phyloP scores from a whole-genome alignment of 2,888 invertebrate species.

The Selenia dentaria region DNA sequence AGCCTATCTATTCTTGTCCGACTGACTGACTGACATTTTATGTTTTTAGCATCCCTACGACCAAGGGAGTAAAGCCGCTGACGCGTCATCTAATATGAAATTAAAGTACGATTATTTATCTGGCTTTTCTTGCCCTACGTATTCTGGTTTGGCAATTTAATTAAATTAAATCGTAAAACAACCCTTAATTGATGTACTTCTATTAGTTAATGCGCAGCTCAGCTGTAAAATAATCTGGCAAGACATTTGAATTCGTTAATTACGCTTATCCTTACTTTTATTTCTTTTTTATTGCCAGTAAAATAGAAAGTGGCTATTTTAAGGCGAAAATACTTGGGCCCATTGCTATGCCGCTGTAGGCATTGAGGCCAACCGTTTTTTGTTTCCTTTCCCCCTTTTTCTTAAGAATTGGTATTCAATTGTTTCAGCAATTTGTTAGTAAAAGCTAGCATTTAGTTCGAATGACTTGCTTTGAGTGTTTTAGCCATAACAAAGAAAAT shows the following conservation, averaged over 20 bases:
- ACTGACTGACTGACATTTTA: no score
- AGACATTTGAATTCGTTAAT: slow-evolving; percentile 33
- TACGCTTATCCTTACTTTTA: slow-evolving; percentile 32
- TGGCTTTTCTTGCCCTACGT: no score
- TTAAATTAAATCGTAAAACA: slow-evolving; percentile 23
- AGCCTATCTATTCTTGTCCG: no score
- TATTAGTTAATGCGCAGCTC: slow-evolving; percentile 24
- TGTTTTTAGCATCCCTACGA: no score
- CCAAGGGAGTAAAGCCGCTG: no score
- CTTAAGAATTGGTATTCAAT: slow-evolving; percentile 13
- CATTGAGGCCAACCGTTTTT: slow-evolving; percentile 12
- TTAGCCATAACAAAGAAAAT: slow-evolving; percentile 1
- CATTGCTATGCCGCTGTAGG: slow-evolving; percentile 4
- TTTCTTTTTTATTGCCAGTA: slow-evolving; percentile 32
- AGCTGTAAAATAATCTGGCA: slow-evolving; percentile 27
- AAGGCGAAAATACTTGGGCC: slow-evolving; percentile 13
- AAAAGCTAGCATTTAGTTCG: slow-evolving; percentile 24
- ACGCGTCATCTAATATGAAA: no score
- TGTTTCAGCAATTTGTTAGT: slow-evolving; percentile 21
- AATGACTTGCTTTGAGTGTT: slow-evolving; percentile 15
- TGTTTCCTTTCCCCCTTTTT: slow-evolving; percentile 11
- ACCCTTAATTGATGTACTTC: slow-evolving; percentile 18
- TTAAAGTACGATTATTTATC: no score
- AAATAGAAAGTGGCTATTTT: slow-evolving; percentile 25
- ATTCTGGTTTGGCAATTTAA: slow-evolving; percentile 4